Evolutionary conservation across 2,888 invertebrate species (phyloP), one percentile per base, ranked within the genome.

Genomic region (Caenorhabditis sp.): DNA sequence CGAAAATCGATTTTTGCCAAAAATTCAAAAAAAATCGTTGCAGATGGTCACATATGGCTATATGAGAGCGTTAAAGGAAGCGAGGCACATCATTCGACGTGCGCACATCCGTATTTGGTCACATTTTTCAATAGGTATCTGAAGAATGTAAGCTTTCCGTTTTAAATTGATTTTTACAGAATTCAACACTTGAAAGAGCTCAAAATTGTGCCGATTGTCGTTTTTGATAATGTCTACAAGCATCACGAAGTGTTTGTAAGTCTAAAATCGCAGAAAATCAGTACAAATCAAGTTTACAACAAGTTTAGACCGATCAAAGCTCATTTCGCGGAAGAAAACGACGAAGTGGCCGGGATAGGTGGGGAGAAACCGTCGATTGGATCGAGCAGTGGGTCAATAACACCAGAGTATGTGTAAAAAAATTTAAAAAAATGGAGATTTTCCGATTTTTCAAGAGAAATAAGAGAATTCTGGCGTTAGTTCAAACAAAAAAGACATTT

Each of bases 31-130:
- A 30, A 9, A 13, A 13, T 50, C 15, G 17, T 22, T 70, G 35
- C 43, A 83, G 83, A 83, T 52, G 83, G 83, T 0, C 83, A 83
- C 22, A 79, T 80, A 22, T 82, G 83, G 83, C 27, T 83, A 15
- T 77, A 75, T 15, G 82, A 83, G 27, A 62, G 75, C 24, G 20
- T 71, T 1, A 56, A 62, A 39, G 79, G 81, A 6, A 55, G 66
- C 20, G 56, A 70, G 41, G 9, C 56, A 11, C 75, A 80, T 45
- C 74, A 81, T 41, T 43, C 59, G 15, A 37, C 32, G 5, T 56
- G 13, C 37, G 70, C 26, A 15, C 68, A 56, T 32, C 70, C 46
- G 32, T 81, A 63, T 58, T 58, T 83, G 8, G 35, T 77, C 20
- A 78, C 79, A 0, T 81, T 83, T 50, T 78, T 62, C 56, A 71